These are phyloP conservation scores for Dilophus febrilis DNA, from an alignment of 2,888 invertebrate genomes.

Conservation along the genomic window DNA sequence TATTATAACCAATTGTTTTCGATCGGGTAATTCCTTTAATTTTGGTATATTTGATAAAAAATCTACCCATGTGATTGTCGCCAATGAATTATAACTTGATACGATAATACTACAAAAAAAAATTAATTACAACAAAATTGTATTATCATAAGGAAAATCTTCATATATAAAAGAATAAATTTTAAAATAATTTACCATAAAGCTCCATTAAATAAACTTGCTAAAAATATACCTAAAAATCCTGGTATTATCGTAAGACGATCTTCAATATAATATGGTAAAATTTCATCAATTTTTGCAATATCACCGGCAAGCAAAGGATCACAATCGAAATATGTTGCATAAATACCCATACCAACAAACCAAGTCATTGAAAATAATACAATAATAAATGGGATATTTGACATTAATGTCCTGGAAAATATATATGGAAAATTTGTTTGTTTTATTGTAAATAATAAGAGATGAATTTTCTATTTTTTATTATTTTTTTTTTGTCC, in stretches of 20 bases:
- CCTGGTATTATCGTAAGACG: slow-evolving; percentile 68
- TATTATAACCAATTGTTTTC: slow-evolving; percentile 39
- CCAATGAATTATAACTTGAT: slow-evolving; percentile 68
- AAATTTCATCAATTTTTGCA: slow-evolving; percentile 61
- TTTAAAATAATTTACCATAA: slow-evolving; percentile 44
- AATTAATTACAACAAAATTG: neutral
- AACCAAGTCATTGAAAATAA: slow-evolving; percentile 70
- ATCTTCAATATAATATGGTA: slow-evolving; percentile 82
- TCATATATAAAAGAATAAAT: neutral
- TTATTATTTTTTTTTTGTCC: too few species aligned
- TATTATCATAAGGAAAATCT: neutral
- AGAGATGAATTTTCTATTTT: too few species aligned
- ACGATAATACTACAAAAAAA: slow-evolving; percentile 48
- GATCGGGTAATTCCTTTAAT: slow-evolving; percentile 44
- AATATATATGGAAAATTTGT: too few species aligned
- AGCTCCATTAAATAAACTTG: slow-evolving; percentile 82
- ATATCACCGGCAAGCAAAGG: slow-evolving; percentile 58
- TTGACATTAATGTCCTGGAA: slow-evolving; percentile 54
- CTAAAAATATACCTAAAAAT: slow-evolving; percentile 77
- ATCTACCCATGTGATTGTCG: slow-evolving; percentile 79
- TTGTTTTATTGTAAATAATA: too few species aligned
- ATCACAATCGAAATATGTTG: slow-evolving; percentile 69
- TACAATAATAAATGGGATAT: slow-evolving; percentile 60
- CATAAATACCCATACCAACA: slow-evolving; percentile 75
- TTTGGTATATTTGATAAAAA: slow-evolving; percentile 58